phyloP scores from a whole-genome alignment of 2,888 invertebrate genomes.

The Xanthia icteritia region DNA sequence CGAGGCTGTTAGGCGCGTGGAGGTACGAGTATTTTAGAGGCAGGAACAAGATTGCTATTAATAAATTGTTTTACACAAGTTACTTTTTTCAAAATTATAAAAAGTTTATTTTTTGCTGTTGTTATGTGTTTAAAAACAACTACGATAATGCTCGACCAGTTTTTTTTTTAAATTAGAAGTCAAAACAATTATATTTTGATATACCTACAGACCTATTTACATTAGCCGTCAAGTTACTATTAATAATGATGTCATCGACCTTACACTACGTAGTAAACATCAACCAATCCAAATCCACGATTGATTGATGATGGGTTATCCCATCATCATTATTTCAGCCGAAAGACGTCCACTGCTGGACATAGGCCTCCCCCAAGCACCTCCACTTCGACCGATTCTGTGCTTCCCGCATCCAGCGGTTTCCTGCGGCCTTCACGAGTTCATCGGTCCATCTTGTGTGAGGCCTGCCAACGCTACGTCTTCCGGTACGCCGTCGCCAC shows the following conservation, averaged over 20 bases:
- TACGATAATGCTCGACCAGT: not conserved
- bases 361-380: no score
- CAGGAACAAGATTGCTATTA: constrained; percentile 67
- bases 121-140: no score
- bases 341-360: no score
- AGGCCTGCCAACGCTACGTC: no score
- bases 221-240: not conserved
- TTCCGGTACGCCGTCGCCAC: no score
- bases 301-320: no score
- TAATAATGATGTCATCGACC: not conserved
- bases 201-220: not conserved
- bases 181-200: not conserved
- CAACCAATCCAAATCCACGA: constrained; percentile 13
- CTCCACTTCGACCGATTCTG: no score
- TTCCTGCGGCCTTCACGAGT: no score
- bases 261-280: not conserved
- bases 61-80: constrained; percentile 65
- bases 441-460: no score
- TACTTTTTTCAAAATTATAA: constrained; percentile 17
- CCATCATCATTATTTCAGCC: no score
- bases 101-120: no score
- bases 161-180: not conserved
- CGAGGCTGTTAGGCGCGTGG: constrained; percentile 48
- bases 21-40: constrained; percentile 65
- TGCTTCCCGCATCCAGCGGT: no score